Percentiles rank a stretch among this genome's conserved stretches.
Conservation (phyloP, 2,113 vertebrate species). For the Lucifuga dentata region DNA sequence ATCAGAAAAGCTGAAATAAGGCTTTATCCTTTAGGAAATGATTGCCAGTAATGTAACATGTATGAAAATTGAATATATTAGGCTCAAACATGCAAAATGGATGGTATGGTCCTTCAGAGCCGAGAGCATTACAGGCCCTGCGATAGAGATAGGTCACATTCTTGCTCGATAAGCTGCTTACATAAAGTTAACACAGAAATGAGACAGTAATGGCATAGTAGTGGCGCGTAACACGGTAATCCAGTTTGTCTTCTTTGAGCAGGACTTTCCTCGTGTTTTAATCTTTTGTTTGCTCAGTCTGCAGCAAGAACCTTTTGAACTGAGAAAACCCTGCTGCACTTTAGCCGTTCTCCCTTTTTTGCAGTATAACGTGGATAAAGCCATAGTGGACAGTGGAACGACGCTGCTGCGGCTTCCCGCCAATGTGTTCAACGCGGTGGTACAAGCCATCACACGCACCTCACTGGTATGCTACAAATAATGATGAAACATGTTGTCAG, state of each 20-base stretch:
- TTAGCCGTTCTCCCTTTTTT: constrained; percentile 24
- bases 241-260: constrained; percentile 29
- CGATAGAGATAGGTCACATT: too few species aligned
- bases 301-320: constrained; percentile 32
- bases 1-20: too few species aligned
- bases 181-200: constrained; percentile 23
- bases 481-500: constrained; percentile 65
- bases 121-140: too few species aligned
- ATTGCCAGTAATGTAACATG: too few species aligned
- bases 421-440: constrained; percentile 92
- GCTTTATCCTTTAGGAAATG: too few species aligned
- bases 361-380: constrained; percentile 96
- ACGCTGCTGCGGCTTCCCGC: constrained; percentile 93
- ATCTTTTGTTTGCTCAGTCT: constrained; percentile 42
- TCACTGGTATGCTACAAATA: constrained; percentile 87
- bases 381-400: constrained; percentile 98
- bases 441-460: constrained; percentile 87
- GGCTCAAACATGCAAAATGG: too few species aligned
- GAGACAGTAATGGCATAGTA: neutral
- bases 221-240: neutral
- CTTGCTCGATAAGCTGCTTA: neutral
- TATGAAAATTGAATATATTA: too few species aligned
- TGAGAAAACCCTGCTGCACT: constrained; percentile 12
- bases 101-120: too few species aligned
- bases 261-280: constrained; percentile 30